A percentile compares a stretch with the other conserved stretches of the same genome.
Evolutionary conservation across 2,113 vertebrate species (phyloP).

Genomic region (Pelusios castaneus): DNA sequence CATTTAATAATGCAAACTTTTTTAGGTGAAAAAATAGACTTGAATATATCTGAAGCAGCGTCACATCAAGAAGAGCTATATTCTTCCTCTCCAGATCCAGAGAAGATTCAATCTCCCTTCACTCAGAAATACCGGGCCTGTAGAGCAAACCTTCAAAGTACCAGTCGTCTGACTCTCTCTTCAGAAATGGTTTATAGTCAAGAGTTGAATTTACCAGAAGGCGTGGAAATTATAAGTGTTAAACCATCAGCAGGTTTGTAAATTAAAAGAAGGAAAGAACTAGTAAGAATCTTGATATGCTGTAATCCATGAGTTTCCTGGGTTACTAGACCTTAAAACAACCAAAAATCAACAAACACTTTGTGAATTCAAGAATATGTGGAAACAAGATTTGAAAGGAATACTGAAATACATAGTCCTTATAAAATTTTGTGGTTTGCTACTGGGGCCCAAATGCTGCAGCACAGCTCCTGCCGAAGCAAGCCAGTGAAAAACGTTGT

Average conservation of each 20-base stretch:
- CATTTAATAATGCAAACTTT: neutral
- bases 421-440: neutral
- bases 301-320: neutral
- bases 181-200: constrained; percentile 90
- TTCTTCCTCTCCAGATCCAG: constrained; percentile 82
- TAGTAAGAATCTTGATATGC: neutral
- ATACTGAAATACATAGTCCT: neutral
- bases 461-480: neutral
- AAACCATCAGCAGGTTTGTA: constrained; percentile 95
- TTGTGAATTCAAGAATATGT: neutral
- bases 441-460: neutral
- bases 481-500: neutral
- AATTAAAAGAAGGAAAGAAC: neutral
- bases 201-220: constrained; percentile 88
- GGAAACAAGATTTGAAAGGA: neutral
- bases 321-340: neutral
- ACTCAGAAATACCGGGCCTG: constrained; percentile 83
- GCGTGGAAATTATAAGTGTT: constrained; percentile 89
- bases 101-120: constrained; percentile 78
- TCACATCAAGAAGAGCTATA: constrained; percentile 73
- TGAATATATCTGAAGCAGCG: constrained; percentile 58
- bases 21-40: constrained; percentile 79
- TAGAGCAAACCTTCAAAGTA: constrained; percentile 92
- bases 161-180: constrained; percentile 88
- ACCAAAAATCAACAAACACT: neutral